phyloP scores from a whole-genome alignment of 2,113 vertebrate species.

The Bufo gargarizans region DNA sequence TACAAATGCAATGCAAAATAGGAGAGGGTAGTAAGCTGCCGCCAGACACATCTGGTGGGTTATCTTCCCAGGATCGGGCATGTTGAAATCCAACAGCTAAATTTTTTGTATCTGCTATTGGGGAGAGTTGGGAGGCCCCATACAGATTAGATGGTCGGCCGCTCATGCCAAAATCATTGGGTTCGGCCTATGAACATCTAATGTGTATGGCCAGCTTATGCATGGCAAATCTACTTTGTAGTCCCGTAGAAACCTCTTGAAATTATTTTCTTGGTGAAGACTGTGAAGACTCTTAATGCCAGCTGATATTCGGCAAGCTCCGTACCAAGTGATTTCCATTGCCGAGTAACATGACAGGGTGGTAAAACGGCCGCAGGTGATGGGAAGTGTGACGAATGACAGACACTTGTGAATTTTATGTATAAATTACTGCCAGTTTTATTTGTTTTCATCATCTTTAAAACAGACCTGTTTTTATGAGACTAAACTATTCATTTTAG shows the following conservation, averaged over 20 bases:
- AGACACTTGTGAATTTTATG: conserved; percentile 41
- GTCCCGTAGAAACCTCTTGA: not conserved
- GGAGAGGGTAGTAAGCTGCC: no score
- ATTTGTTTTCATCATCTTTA: conserved; percentile 37
- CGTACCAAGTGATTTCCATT: conserved; percentile 1
- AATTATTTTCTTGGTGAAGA: not conserved
- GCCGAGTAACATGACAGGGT: conserved; percentile 39
- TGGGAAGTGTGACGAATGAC: conserved; percentile 36
- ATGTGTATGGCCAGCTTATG: no score
- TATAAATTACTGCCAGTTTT: conserved; percentile 48
- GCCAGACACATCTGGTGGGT: no score
- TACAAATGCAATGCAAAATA: no score
- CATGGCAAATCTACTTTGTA: no score
- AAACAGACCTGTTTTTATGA: not conserved
- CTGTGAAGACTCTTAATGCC: conserved; percentile 6
- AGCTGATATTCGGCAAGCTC: not conserved
- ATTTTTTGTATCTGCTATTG: no score
- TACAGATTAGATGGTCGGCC: no score
- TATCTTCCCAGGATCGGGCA: no score
- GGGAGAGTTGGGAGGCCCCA: no score
- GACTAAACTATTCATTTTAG: conserved; percentile 6
- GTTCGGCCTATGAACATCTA: no score
- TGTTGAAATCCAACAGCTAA: no score
- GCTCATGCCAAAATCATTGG: no score
- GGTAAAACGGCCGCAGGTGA: conserved; percentile 38